Evolutionary conservation across 2,888 invertebrate species (phyloP).

Genomic region (Drosophila phalerata): DNA sequence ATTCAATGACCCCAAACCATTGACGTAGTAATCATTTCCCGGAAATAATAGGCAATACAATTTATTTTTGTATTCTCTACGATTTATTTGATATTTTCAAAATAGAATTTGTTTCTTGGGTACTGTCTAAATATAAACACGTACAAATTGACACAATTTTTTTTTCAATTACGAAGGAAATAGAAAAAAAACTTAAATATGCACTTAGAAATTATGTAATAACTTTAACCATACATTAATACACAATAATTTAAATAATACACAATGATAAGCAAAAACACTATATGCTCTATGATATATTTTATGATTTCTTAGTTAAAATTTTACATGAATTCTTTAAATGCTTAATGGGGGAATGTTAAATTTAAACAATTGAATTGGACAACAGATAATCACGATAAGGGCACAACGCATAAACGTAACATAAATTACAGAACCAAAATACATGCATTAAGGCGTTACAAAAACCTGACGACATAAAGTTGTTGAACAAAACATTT

Average conservation of each 20-base stretch:
- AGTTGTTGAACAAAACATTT: slow-evolving; percentile 11
- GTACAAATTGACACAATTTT: slow-evolving; percentile 2
- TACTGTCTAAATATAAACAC: background rate
- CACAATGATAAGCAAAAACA: background rate
- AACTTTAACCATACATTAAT: background rate
- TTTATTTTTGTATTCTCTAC: background rate
- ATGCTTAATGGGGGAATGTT: slow-evolving; percentile 7
- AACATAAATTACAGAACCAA: background rate
- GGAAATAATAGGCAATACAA: background rate
- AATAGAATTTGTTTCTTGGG: background rate
- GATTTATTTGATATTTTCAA: background rate
- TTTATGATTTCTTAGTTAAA: slow-evolving; percentile 4
- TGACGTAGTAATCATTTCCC: background rate
- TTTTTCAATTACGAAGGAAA: background rate
- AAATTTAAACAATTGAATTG: background rate
- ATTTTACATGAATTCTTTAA: background rate
- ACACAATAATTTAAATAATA: background rate
- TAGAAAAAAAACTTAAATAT: background rate
- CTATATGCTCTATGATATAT: slow-evolving; percentile 9
- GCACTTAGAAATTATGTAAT: background rate
- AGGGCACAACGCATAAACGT: background rate
- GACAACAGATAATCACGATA: background rate
- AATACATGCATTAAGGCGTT: background rate
- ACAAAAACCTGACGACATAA: background rate
- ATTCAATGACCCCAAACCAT: background rate